Percentiles rank a stretch among this genome's conserved stretches.
Conservation (phyloP, 2,113 vertebrate genomes). For the Neodontobutis hainanensis region DNA sequence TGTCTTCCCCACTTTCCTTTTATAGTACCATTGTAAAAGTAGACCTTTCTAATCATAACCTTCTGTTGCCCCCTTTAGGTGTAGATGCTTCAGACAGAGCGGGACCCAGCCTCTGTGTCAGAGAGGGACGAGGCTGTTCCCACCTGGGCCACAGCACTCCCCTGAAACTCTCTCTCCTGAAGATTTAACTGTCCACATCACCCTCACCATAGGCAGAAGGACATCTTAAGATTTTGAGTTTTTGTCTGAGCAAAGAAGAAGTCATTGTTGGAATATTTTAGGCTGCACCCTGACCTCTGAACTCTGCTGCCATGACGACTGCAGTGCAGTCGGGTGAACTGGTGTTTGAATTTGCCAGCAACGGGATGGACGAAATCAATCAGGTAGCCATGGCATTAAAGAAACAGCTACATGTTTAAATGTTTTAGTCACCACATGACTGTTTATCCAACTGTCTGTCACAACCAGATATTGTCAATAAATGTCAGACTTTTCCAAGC, state of each 20-base stretch:
- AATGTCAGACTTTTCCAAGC: slow-evolving; percentile 27
- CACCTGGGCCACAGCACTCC: slow-evolving; percentile 58
- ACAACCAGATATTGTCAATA: neutral
- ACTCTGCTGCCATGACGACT: slow-evolving; percentile 80
- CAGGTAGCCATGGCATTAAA: slow-evolving; percentile 68
- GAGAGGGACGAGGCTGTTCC: slow-evolving; percentile 67
- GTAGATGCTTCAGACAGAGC: slow-evolving; percentile 71
- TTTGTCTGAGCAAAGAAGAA: slow-evolving; percentile 34
- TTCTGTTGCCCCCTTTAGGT: slow-evolving; percentile 65
- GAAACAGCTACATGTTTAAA: neutral
- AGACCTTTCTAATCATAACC: slow-evolving; percentile 29
- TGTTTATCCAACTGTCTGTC: neutral
- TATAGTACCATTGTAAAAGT: slow-evolving; percentile 25
- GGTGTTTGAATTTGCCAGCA: slow-evolving; percentile 89
- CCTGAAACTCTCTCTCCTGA: slow-evolving; percentile 48
- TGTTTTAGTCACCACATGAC: neutral
- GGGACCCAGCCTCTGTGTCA: slow-evolving; percentile 64
- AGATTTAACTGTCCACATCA: slow-evolving; percentile 15
- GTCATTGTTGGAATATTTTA: slow-evolving; percentile 39
- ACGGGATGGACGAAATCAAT: slow-evolving; percentile 86
- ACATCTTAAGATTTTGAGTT: slow-evolving; percentile 39
- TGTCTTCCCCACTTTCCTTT: slow-evolving; percentile 8
- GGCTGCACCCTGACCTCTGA: slow-evolving; percentile 61
- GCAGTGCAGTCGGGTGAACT: slow-evolving; percentile 84
- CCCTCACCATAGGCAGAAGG: slow-evolving; percentile 3